Evolutionary conservation across 2,888 invertebrate species (phyloP).

Genomic region (Polyploca ridens): DNA sequence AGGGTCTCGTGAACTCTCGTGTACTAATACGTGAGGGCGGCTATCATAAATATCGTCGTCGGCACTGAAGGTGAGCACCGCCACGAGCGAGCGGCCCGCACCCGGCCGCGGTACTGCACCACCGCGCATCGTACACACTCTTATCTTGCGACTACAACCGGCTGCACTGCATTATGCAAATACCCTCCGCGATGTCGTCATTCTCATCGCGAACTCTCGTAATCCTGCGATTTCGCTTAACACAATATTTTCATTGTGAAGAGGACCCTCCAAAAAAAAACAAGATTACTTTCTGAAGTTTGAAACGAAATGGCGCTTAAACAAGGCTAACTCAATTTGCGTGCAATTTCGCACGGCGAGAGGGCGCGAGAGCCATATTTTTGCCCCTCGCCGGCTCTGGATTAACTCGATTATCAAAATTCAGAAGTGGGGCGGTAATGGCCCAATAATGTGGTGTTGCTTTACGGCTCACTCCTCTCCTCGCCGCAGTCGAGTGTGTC

Average conservation of each 20-base stretch:
- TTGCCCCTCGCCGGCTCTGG: slow-evolving; percentile 33
- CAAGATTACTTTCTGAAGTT: slow-evolving; percentile 63
- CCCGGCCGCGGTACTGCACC: too few species aligned
- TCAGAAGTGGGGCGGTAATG: slow-evolving; percentile 48
- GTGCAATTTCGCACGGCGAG: slow-evolving; percentile 43
- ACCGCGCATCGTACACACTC: too few species aligned
- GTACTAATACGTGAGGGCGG: background rate
- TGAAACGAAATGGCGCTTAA: slow-evolving; percentile 56
- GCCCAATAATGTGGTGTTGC: slow-evolving; percentile 49
- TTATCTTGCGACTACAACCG: background rate
- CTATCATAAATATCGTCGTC: background rate
- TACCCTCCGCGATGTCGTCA: background rate
- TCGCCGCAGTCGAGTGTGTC: background rate
- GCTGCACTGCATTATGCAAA: slow-evolving; percentile 11
- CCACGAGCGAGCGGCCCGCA: background rate
- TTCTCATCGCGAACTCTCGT: slow-evolving; percentile 10
- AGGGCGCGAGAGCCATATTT: slow-evolving; percentile 39
- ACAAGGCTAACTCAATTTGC: slow-evolving; percentile 62
- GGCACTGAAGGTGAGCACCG: background rate
- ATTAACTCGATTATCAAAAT: slow-evolving; percentile 64
- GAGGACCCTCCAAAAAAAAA: slow-evolving; percentile 40
- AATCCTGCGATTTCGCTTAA: slow-evolving; percentile 30
- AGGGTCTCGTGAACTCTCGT: background rate
- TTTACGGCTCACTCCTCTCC: slow-evolving; percentile 21
- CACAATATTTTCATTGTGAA: slow-evolving; percentile 45